Percentiles rank a stretch among this genome's conserved stretches.
Conservation (phyloP, 2,797 vertebrate species). For the Poeciliopsis paucimaculata region DNA sequence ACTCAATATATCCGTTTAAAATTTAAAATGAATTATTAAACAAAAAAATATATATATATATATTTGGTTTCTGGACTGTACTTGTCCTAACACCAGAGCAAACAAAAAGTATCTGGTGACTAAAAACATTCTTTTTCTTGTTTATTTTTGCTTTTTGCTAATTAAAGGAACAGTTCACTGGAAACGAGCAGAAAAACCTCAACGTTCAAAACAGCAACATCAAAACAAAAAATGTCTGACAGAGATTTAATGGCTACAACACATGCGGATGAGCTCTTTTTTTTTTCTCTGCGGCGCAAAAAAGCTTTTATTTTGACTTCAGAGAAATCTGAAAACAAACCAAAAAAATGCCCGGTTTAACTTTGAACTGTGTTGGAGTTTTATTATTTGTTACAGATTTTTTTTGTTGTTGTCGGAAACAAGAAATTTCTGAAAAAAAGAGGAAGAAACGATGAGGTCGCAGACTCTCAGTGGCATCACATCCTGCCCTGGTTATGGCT, state of each 20-base stretch:
- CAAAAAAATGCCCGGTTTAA: background rate
- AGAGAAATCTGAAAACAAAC: background rate
- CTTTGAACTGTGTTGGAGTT: background rate
- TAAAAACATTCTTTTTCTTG: background rate
- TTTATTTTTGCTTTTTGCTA: background rate
- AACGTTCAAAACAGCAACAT: background rate
- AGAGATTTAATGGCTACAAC: background rate
- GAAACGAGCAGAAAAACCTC: background rate
- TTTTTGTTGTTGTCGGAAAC: background rate
- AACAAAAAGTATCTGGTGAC: background rate
- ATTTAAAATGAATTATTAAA: background rate
- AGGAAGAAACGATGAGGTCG: background rate
- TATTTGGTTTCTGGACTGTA: background rate
- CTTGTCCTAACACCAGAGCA: background rate
- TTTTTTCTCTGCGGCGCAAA: background rate
- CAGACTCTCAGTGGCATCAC: background rate
- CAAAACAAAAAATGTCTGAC: background rate
- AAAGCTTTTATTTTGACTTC: background rate
- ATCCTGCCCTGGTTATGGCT: background rate
- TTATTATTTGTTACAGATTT: background rate
- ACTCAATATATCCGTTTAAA: background rate
- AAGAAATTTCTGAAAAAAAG: background rate
- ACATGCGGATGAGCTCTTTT: background rate
- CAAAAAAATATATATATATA: too few species aligned
- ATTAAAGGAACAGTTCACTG: background rate